Evolutionary conservation across 2,888 invertebrate genomes (phyloP), one percentile per base, ranked within the genome.

Genomic region (Netelia virgata): DNA sequence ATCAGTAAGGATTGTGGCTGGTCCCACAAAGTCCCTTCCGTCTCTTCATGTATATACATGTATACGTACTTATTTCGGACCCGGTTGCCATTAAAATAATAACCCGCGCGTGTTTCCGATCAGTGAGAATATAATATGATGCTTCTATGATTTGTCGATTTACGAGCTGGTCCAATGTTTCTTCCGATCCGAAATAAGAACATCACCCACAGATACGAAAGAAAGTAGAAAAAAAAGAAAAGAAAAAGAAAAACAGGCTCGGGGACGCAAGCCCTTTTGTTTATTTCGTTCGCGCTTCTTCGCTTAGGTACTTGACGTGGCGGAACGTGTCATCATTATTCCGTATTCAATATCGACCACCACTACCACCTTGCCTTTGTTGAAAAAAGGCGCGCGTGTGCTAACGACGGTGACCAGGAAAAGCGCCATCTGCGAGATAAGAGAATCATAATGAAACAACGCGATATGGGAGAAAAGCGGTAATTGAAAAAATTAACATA

Each of bases 21-120:
- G 41, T 63, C 28, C 72, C 57, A 36, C 64, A 55, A 66, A 78
- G 59, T 63, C 77, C 81, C 76, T 73, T 61, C 41, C 36, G 61
- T 69, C 63, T 74, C 66, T 84, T 43, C 16, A 55, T 53, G 55
- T 10, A 16, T 50, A 61, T 43, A 55, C 59, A 18, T 81, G 59
- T 59, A 20, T 79, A 57, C 77, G 73, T 64, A 59, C 76, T 72
- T 55, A 43, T 11, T 74, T 53, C n/a, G 23, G 69, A 23, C 23
- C 16, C n/a, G 20, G 16, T 20, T 16, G 43, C 82, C 70, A 43
- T 85, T 75, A 86, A 84, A 86, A 86, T 86, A 86, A 86, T 86
- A 86, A 79, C 74, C 79, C 83, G 83, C 88, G 86, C 86, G 88
- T 88, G 87, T 86, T 79, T 83, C 72, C 72, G 43, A 41, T 78